Evolutionary conservation across 1,140 invertebrate species (phyloP), one percentile per base, ranked within the genome.

Genomic region (Formica selysi): DNA sequence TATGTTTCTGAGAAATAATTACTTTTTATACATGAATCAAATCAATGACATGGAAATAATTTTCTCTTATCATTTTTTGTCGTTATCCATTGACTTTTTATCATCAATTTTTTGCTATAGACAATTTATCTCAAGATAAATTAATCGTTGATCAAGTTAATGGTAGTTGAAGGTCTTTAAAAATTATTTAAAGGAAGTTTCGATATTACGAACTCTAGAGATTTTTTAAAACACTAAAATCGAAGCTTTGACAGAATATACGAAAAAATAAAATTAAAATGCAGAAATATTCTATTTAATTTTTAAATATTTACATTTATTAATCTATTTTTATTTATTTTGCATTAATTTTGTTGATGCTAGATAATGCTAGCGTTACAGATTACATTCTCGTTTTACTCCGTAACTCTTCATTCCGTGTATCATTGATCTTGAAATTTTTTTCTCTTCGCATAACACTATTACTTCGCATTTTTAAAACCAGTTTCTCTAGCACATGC

Each of bases 381-480:
- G 6, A 57, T 26, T 41, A 13, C 32, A 16, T 57, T 38, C 16
- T 61, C 1, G 0, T 36, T 48, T n/a, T 48, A 26, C 22, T 51
- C 7, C 7, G 19, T 36, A 26, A 67, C 7, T 67, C 4, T 16
- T 67, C 36, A 26, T 67, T 51, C 3, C 3, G 13, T 32, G 16
- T 19, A 32, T 44, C 29, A 36, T 36, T 79, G 76, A 67, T 36
- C 61, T 79, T 79, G 41, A 51, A 67, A 6, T 22, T 48, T 78
- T 76, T 61, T 64, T 74, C 44, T 32, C 6, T 65, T 78, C 36
- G 22, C 0, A 16, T 64, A 78, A 78, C 0, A 78, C 38, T 78
- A 57, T 41, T 57, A 3, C 3, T 78, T 65, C 65, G 16, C 36
- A 79, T 67, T 51, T 79, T 67, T 16, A 13, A 26, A 79, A 79